Evolutionary conservation across 2,888 invertebrate genomes (phyloP).

Genomic region (Drosophila fungiperda): DNA sequence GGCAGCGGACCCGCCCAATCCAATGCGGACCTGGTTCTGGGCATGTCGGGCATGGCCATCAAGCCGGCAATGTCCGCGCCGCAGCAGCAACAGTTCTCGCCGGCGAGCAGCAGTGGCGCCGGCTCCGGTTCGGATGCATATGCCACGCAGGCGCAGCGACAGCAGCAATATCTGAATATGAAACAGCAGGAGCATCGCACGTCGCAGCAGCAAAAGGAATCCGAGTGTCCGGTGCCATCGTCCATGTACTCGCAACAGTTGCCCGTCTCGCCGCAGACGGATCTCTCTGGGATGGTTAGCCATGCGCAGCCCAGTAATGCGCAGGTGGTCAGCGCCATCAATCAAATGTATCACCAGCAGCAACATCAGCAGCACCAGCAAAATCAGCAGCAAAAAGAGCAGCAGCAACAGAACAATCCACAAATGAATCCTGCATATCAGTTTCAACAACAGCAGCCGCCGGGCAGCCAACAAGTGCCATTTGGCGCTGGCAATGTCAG

Average conservation of each 20-base stretch:
- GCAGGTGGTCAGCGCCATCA: slow-evolving; percentile 76
- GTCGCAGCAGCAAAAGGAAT: slow-evolving; percentile 75
- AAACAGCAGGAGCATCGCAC: slow-evolving; percentile 70
- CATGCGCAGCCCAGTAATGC: slow-evolving; percentile 79
- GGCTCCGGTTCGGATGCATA: slow-evolving; percentile 62
- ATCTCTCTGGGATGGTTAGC: slow-evolving; percentile 81
- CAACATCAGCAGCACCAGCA: slow-evolving; percentile 70
- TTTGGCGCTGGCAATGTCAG: slow-evolving; percentile 46
- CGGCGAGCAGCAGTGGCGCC: slow-evolving; percentile 58
- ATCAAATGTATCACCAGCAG: slow-evolving; percentile 80
- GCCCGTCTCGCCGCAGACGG: slow-evolving; percentile 84
- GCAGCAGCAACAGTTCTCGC: slow-evolving; percentile 68
- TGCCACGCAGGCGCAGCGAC: slow-evolving; percentile 75
- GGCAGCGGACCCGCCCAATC: slow-evolving; percentile 69
- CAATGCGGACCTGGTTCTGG: slow-evolving; percentile 43
- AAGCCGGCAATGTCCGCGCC: slow-evolving; percentile 31
- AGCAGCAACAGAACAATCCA: slow-evolving; percentile 73
- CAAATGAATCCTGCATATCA: slow-evolving; percentile 84
- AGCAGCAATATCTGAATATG: slow-evolving; percentile 73
- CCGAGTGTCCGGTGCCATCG: slow-evolving; percentile 84
- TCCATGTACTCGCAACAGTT: slow-evolving; percentile 85
- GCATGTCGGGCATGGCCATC: slow-evolving; percentile 28
- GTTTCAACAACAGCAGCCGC: slow-evolving; percentile 83
- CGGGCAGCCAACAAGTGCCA: slow-evolving; percentile 61
- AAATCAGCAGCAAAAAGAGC: slow-evolving; percentile 62